phyloP scores from a whole-genome alignment of 2,113 vertebrate genomes.

The Silurus meridionalis region DNA sequence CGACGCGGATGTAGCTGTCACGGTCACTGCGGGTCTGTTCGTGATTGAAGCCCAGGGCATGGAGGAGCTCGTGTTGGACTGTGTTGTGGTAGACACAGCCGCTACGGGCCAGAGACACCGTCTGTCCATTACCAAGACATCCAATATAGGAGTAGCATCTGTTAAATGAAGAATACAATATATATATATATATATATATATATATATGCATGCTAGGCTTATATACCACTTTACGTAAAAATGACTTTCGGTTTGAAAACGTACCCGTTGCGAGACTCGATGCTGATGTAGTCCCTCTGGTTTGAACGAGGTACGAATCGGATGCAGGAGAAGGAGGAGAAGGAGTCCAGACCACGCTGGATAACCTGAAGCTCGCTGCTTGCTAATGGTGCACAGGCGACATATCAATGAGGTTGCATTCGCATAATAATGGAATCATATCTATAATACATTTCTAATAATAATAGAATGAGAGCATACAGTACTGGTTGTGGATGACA shows the following conservation, averaged over 20 bases:
- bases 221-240: too few relatives aligned
- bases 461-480: slow-evolving; percentile 11
- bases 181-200: too few relatives aligned
- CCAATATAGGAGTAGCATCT: slow-evolving; percentile 61
- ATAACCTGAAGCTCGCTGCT: slow-evolving; percentile 44
- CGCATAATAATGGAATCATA: too few relatives aligned
- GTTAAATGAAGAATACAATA: background rate
- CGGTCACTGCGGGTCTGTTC: slow-evolving; percentile 62
- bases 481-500: slow-evolving; percentile 52
- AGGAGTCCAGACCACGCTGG: slow-evolving; percentile 44
- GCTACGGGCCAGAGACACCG: slow-evolving; percentile 51
- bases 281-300: slow-evolving; percentile 53
- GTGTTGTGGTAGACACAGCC: slow-evolving; percentile 53
- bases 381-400: slow-evolving; percentile 30
- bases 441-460: background rate
- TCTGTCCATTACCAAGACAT: slow-evolving; percentile 44
- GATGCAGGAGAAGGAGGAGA: slow-evolving; percentile 46
- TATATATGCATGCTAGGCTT: too few relatives aligned
- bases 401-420: background rate
- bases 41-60: slow-evolving; percentile 63
- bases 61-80: slow-evolving; percentile 60
- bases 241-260: too few relatives aligned
- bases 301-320: slow-evolving; percentile 38
- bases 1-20: slow-evolving; percentile 55
- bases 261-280: slow-evolving; percentile 51